Conservation (phyloP, 2,113 vertebrate genomes). For the Coracopsis vasa region DNA sequence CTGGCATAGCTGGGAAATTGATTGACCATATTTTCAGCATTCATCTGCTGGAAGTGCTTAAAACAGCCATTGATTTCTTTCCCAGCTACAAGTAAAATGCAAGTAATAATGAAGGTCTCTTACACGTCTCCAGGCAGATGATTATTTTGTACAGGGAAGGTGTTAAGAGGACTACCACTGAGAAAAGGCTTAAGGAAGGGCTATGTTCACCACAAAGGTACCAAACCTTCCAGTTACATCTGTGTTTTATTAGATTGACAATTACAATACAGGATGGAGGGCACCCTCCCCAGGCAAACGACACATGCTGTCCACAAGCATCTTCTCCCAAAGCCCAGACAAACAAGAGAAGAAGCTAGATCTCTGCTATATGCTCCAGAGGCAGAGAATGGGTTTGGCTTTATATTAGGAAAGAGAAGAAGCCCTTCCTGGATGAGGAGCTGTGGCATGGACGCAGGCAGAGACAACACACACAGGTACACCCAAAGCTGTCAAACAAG, state of each 20-base stretch:
- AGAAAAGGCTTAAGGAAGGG: not conserved
- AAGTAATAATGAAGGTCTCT: not conserved
- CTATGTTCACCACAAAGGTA: not conserved
- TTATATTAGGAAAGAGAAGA: not conserved
- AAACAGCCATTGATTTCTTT: not conserved
- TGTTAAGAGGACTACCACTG: not conserved
- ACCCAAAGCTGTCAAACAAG: not conserved
- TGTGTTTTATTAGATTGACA: slow-evolving; percentile 40
- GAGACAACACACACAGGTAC: not conserved
- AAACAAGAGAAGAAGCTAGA: not conserved
- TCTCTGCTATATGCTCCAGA: not conserved
- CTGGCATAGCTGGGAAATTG: not conserved
- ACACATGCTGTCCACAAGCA: not conserved
- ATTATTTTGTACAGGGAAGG: not conserved
- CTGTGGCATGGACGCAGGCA: not conserved
- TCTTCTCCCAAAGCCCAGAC: not conserved
- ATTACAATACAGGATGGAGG: not conserved
- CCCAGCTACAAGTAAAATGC: not conserved
- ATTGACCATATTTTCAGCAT: not conserved
- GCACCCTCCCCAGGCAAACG: not conserved
- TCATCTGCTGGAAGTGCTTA: not conserved
- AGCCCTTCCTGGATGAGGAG: not conserved
- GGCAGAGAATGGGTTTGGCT: not conserved
- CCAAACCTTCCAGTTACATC: not conserved
- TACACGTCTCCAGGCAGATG: not conserved